A percentile compares a stretch with the other conserved stretches of the same genome.
Conservation (phyloP, 2,797 vertebrate species). For the Intellagama lesueurii region DNA sequence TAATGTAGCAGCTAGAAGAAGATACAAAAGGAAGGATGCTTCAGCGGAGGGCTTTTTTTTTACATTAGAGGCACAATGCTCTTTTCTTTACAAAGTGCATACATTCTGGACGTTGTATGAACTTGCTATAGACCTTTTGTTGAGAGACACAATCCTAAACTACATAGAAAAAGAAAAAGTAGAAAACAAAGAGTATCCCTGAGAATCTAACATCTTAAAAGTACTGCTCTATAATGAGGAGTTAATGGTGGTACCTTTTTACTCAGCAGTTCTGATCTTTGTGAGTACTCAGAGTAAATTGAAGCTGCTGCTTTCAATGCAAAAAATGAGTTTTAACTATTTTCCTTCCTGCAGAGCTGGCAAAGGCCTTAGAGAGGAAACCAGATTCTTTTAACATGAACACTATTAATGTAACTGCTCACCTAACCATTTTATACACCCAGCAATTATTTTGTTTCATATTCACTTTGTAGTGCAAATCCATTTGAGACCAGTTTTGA, state of each 20-base stretch:
- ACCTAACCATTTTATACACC: neutral
- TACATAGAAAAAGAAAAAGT: neutral
- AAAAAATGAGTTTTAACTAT: conserved; percentile 40
- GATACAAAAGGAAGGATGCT: neutral
- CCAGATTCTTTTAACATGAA: conserved; percentile 27
- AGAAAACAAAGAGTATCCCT: neutral
- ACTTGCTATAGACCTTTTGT: conserved; percentile 18
- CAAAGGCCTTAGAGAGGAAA: neutral
- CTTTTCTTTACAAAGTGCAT: conserved; percentile 13
- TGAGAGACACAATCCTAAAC: neutral
- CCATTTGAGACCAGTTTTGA: neutral
- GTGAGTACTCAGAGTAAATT: conserved; percentile 23
- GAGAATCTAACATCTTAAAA: neutral
- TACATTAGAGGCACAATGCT: neutral
- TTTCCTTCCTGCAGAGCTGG: neutral
- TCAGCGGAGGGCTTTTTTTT: neutral
- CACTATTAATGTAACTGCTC: fast-evolving
- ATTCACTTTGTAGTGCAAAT: neutral
- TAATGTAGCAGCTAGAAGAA: neutral
- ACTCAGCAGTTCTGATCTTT: conserved; percentile 7
- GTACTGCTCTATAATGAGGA: neutral
- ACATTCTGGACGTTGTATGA: neutral
- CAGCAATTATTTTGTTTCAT: neutral
- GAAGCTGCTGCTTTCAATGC: conserved; percentile 34
- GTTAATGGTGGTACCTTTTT: conserved; percentile 8